Evolutionary conservation across 1,140 invertebrate genomes (phyloP).

Genomic region (Caenorhabditis tropicalis): DNA sequence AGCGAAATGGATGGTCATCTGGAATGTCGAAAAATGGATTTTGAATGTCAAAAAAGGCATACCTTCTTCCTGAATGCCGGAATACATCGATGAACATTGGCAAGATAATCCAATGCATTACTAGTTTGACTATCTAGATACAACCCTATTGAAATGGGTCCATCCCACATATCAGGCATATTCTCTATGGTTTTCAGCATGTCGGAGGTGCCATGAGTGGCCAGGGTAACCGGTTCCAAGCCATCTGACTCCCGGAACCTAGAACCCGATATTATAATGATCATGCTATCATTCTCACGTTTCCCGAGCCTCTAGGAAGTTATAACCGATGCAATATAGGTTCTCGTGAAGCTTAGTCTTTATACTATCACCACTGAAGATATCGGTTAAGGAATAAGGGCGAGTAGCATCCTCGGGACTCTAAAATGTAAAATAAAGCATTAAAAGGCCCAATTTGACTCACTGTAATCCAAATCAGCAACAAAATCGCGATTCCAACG

Average conservation of each 20-base stretch:
- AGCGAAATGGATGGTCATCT: constrained; percentile 6
- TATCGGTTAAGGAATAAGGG: too few relatives aligned
- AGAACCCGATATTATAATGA: too few relatives aligned
- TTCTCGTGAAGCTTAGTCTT: too few relatives aligned
- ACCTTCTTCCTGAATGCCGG: not conserved
- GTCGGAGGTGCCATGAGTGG: not conserved
- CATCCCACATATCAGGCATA: not conserved
- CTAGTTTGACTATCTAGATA: not conserved
- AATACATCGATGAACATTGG: not conserved
- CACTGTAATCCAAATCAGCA: too few relatives aligned
- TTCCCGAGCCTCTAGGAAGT: not conserved
- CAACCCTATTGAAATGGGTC: constrained; percentile 2
- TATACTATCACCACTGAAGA: too few relatives aligned
- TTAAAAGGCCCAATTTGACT: too few relatives aligned
- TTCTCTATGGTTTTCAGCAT: not conserved
- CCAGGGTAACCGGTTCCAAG: constrained; percentile 8
- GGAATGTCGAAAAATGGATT: too few relatives aligned
- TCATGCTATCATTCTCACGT: too few relatives aligned
- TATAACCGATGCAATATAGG: constrained; percentile 9
- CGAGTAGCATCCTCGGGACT: too few relatives aligned
- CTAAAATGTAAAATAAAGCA: too few relatives aligned
- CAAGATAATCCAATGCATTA: not conserved
- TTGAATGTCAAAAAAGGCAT: too few relatives aligned
- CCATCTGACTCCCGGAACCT: not conserved
- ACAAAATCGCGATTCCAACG: too few relatives aligned